phyloP scores from a whole-genome alignment of 2,888 invertebrate genomes.

The Andrena haemorrhoa region DNA sequence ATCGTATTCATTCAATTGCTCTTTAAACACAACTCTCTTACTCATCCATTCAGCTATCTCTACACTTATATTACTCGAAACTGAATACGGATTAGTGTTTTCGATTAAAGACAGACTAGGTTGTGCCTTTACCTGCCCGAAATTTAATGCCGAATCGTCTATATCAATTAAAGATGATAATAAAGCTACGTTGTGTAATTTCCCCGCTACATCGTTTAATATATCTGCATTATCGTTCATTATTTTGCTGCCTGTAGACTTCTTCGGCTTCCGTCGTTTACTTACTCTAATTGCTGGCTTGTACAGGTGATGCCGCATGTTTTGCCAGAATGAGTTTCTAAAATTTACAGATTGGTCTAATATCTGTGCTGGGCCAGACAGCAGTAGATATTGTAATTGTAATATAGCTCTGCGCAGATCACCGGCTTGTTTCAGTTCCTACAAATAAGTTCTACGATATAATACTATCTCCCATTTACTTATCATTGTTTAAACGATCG shows the following conservation, averaged over 20 bases:
- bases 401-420: slow-evolving; percentile 91
- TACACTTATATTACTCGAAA: slow-evolving; percentile 69
- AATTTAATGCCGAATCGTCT: slow-evolving; percentile 80
- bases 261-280: slow-evolving; percentile 69
- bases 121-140: slow-evolving; percentile 75
- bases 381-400: slow-evolving; percentile 90
- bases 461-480: neutral
- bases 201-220: slow-evolving; percentile 70
- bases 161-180: slow-evolving; percentile 74
- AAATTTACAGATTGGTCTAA: slow-evolving; percentile 58
- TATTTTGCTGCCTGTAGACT: slow-evolving; percentile 19
- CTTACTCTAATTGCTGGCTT: slow-evolving; percentile 76
- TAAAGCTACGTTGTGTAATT: slow-evolving; percentile 77
- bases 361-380: slow-evolving; percentile 82
- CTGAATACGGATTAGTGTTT: slow-evolving; percentile 76
- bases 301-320: slow-evolving; percentile 74
- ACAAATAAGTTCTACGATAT: slow-evolving; percentile 23
- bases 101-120: slow-evolving; percentile 84
- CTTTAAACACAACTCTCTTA: slow-evolving; percentile 36
- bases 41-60: slow-evolving; percentile 78
- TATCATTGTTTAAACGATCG: neutral
- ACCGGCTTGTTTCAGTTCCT: slow-evolving; percentile 85
- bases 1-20: slow-evolving; percentile 50
- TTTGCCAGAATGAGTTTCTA: slow-evolving; percentile 76
- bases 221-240: slow-evolving; percentile 18